Base-by-base conservation (phyloP, 1,140 invertebrate genomes). In the Arctopsyche grandis region DNA sequence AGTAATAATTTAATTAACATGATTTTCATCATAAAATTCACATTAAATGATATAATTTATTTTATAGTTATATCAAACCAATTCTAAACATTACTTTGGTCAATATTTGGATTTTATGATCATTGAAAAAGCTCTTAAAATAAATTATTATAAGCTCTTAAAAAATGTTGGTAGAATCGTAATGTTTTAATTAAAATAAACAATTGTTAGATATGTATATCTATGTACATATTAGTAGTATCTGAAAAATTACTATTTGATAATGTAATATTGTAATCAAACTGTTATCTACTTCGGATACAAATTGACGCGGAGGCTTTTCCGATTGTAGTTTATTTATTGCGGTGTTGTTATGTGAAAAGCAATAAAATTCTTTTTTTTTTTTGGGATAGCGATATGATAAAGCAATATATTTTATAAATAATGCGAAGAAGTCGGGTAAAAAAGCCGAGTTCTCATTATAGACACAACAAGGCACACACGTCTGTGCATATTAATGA, bases 271-370 rank as follows among this genome's bases (percentile, higher is more conserved):
- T 4, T 56, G 19, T 56, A 16, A 56, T 16, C 19, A 56, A 56
- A 38, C 29, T 60, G 21, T 60, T 60, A 60, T 60, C 56, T 19
- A 60, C 16, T 9, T 60, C 56, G 56, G 3, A 19, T 60, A 60
- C 56, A 60, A 60, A 60, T 60, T 60, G 56, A 60, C 56, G 56
- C 56, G 16, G 7, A 60, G 21, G 19, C 21, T 19, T 60, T 60
- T 60, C 21, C 29, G 29, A 38, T 38, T 60, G n/a, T 60, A 60
- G n/a, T 60, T 60, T 19, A 60, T 60, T 60, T 60, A 60, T 60
- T 60, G 16, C 56, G 21, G 21, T 16, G 21, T 21, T 60, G 12
- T 19, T 52, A 16, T 52, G 16, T 19, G 16, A 60, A 21, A 60
- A 60, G 56, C 56, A 16, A 60, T 60, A 60, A 60, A 60, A 60